Percentiles rank a stretch among this genome's conserved stretches.
Conservation (phyloP, 2,888 invertebrate species). For the Rutpela maculata region DNA sequence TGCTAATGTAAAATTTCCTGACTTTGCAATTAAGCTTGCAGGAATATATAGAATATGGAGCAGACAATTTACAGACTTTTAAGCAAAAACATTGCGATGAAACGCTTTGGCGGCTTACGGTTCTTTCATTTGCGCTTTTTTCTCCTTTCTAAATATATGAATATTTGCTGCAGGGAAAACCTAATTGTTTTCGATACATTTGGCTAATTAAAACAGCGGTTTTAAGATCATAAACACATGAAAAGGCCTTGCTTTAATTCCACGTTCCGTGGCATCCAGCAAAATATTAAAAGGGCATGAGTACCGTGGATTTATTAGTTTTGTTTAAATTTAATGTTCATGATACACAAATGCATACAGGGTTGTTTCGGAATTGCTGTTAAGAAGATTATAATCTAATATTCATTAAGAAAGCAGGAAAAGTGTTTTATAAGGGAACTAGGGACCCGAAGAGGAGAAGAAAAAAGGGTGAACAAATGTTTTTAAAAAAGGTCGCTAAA, state of each 20-base stretch:
- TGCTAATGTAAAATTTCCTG: slow-evolving; percentile 35
- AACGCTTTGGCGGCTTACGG: slow-evolving; percentile 28
- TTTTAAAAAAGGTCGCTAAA: no score
- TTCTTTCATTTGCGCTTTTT: slow-evolving; percentile 34
- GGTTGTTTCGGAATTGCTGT: no score
- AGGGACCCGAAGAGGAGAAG: no score
- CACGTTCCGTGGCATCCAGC: neutral
- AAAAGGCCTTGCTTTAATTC: slow-evolving; percentile 12
- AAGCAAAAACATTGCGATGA: slow-evolving; percentile 38
- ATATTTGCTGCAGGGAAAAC: slow-evolving; percentile 36
- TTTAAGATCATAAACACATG: neutral
- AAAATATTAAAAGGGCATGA: neutral
- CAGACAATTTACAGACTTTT: slow-evolving; percentile 42
- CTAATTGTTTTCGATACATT: slow-evolving; percentile 42
- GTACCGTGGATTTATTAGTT: neutral
- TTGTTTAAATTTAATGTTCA: neutral
- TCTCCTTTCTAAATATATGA: slow-evolving; percentile 12
- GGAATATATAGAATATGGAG: slow-evolving; percentile 30
- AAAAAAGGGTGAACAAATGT: no score
- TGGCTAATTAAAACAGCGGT: slow-evolving; percentile 34
- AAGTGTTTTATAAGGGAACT: no score
- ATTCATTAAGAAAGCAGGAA: no score
- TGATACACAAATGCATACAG: no score
- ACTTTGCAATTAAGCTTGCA: slow-evolving; percentile 40
- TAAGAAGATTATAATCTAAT: no score